Conservation (phyloP, 2,888 invertebrate genomes). For the Diplolepis rosae region DNA sequence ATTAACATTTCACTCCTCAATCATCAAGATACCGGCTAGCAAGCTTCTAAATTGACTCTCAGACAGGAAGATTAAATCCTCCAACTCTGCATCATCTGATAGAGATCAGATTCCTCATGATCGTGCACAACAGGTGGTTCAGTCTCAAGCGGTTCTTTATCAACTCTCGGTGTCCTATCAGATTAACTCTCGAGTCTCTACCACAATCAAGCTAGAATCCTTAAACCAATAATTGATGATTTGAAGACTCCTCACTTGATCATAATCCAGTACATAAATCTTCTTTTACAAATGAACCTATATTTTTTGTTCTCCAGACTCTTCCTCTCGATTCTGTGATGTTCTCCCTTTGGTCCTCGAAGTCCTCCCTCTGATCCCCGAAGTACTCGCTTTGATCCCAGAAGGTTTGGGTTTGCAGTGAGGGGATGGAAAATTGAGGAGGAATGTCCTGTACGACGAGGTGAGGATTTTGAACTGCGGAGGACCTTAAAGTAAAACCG, state of each 20-base stretch:
- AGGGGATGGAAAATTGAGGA: constrained; percentile 6
- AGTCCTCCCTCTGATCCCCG: constrained; percentile 17
- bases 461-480: constrained; percentile 54
- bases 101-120: constrained; percentile 5
- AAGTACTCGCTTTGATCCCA: constrained; percentile 28
- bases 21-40: not conserved
- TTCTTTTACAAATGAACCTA: not conserved
- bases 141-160: constrained; percentile 5
- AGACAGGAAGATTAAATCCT: constrained; percentile 7
- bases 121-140: constrained; percentile 27
- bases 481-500: constrained; percentile 48
- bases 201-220: not conserved
- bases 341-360: not conserved
- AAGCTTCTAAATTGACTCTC: not conserved
- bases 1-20: not conserved
- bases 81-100: constrained; percentile 19
- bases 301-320: too few species aligned
- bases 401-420: constrained; percentile 38
- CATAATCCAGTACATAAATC: not conserved
- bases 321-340: not conserved
- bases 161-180: constrained; percentile 4
- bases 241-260: not conserved
- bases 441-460: constrained; percentile 49
- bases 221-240: not conserved
- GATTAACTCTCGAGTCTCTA: not conserved